Conservation (phyloP, 1,140 invertebrate species). For the Amyelois transitella region DNA sequence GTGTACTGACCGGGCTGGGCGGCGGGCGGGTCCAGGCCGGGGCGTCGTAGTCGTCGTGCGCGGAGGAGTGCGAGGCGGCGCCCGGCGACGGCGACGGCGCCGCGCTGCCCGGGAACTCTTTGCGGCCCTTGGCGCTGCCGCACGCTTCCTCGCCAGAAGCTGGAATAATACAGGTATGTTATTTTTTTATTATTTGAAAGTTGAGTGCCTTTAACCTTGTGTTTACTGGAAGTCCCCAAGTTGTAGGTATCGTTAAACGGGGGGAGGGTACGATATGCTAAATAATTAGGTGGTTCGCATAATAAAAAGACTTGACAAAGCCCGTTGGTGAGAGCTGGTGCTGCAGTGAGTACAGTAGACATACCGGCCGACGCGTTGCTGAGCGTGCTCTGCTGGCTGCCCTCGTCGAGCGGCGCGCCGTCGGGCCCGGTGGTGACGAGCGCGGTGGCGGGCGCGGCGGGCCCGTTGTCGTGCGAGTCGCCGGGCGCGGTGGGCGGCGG, state of each 20-base stretch:
- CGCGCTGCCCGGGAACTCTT: slow-evolving; percentile 75
- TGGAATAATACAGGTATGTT: slow-evolving; percentile 42
- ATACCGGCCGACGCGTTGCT: slow-evolving; percentile 85
- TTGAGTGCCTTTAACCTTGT: too few relatives aligned
- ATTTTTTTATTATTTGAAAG: too few relatives aligned
- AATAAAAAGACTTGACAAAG: neutral
- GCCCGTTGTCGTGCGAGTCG: slow-evolving; percentile 77
- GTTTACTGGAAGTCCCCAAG: too few relatives aligned
- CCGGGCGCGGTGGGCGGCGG: slow-evolving; percentile 77
- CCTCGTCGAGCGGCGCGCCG: slow-evolving; percentile 90
- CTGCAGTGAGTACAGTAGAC: neutral
- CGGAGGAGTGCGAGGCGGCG: slow-evolving; percentile 84
- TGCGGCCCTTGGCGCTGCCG: slow-evolving; percentile 83
- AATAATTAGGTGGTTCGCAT: neutral
- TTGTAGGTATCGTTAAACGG: too few relatives aligned
- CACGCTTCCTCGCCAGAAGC: slow-evolving; percentile 90
- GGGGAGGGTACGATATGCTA: neutral
- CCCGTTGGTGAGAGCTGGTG: neutral
- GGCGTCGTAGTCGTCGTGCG: slow-evolving; percentile 94
- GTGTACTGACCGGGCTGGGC: slow-evolving; percentile 88
- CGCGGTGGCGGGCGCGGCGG: slow-evolving; percentile 83
- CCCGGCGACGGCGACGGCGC: slow-evolving; percentile 81
- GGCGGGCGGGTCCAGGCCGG: slow-evolving; percentile 91
- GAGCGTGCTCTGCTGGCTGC: slow-evolving; percentile 92
- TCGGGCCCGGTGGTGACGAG: slow-evolving; percentile 91